Evolutionary conservation across 1,140 invertebrate genomes (phyloP), one percentile per base, ranked within the genome.

Genomic region (Nasonia giraulti): DNA sequence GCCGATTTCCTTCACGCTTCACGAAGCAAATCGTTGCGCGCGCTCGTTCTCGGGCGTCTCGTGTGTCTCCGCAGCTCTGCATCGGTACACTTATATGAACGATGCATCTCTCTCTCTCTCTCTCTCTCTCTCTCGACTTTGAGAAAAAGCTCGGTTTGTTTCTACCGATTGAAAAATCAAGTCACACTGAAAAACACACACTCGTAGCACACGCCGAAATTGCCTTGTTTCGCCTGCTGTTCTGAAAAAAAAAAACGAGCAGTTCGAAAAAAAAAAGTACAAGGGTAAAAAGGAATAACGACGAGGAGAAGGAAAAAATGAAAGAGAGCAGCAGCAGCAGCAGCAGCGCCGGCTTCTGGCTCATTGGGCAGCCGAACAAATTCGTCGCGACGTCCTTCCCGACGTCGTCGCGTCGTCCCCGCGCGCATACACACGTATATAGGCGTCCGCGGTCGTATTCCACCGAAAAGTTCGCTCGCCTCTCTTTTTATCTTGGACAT

Each of bases 281-380:
- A 37, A 37, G 5, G 40, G 31, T 12, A 73, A 73, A 73, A 33
- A 20, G 14, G 50, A 86, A 77, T 75, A 82, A 44, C 69, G 47
- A 87, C 27, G 47, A 69, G 40, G 55, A 81, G 66, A 86, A 85
- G 84, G 10, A 84, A 77, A 81, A 80, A 76, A 81, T 82, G 83
- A 86, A 75, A 82, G 86, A 85, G 82, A 87, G 88, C 87, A 87
- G 88, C 81, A 44, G 86, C 33, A 37, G 33, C 33, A 37, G 77
- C 74, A 82, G 83, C 87, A 87, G 88, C 87, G 87, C 88, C 80
- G 86, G 84, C 88, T 91, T 91, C 89, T 90, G 89, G 89, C 89
- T 91, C 91, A 91, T 91, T 90, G 91, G 86, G 78, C 89, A 90
- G 77, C 80, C 47, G 80, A 87, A 90, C 89, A 90, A 90, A 90